Evolutionary conservation across 2,888 invertebrate genomes (phyloP).

Genomic region (Nomada hirtipes): DNA sequence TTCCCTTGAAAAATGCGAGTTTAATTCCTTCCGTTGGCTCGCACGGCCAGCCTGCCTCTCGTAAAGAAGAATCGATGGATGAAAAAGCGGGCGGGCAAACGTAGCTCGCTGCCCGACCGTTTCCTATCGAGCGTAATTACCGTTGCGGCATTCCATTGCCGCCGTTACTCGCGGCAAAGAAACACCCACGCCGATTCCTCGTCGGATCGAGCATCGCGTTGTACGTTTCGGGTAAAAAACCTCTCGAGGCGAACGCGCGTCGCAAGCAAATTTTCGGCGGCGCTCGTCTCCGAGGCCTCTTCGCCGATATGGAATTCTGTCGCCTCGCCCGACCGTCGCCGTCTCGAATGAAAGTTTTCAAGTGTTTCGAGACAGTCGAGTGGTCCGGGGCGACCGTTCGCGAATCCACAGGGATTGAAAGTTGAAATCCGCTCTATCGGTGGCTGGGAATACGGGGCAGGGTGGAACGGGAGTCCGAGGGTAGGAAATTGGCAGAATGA

Average conservation of each 20-base stretch:
- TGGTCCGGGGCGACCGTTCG: constrained; percentile 45
- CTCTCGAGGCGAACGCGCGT: neutral
- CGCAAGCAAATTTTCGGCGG: constrained; percentile 53
- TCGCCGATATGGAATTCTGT: neutral
- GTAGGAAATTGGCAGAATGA: constrained; percentile 60
- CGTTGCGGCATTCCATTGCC: neutral
- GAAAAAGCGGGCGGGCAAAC: constrained; percentile 3
- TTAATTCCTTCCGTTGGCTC: constrained; percentile 25
- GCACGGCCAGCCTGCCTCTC: neutral
- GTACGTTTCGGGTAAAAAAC: constrained; percentile 9
- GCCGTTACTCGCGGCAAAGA: constrained; percentile 20
- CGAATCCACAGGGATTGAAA: constrained; percentile 64
- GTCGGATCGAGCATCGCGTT: neutral
- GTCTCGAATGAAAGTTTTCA: constrained; percentile 62
- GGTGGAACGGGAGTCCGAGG: constrained; percentile 17
- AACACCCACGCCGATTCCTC: constrained; percentile 19
- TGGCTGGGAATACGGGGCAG: neutral
- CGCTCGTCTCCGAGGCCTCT: constrained; percentile 3
- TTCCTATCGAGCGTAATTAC: constrained; percentile 41
- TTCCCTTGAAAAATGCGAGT: constrained; percentile 36
- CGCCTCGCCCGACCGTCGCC: constrained; percentile 29
- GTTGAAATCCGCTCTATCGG: constrained; percentile 55
- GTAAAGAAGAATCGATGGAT: constrained; percentile 17
- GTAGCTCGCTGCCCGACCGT: constrained; percentile 3
- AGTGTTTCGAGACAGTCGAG: constrained; percentile 65